Evolutionary conservation across 1,140 invertebrate genomes (phyloP).

Genomic region (Cyclargus thomasi): DNA sequence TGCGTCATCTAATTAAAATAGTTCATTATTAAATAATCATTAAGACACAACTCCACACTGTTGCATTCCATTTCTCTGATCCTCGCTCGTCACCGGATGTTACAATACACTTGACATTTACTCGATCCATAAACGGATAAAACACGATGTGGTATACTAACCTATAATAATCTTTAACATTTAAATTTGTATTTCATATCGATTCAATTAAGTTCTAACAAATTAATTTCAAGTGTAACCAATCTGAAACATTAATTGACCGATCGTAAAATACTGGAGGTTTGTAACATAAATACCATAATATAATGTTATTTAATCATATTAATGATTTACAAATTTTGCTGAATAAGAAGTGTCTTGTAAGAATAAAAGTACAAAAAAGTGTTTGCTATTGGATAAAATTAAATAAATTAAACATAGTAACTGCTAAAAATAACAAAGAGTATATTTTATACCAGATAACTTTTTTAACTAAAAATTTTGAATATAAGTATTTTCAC

Average conservation of each 20-base stretch:
- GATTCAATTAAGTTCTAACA: neutral
- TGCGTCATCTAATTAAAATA: neutral
- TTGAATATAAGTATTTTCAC: no score
- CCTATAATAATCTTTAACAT: conserved; percentile 8
- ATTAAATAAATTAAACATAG: no score
- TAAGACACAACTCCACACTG: neutral
- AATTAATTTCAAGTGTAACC: neutral
- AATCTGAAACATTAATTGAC: neutral
- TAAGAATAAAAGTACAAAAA: no score
- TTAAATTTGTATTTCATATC: neutral
- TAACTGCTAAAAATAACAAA: no score
- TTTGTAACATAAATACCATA: neutral
- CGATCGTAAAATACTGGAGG: neutral
- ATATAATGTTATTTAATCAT: no score
- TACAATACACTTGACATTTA: conserved; percentile 9
- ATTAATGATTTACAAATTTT: no score
- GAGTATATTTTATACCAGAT: no score
- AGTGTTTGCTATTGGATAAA: no score
- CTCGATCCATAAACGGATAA: neutral
- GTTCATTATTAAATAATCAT: conserved; percentile 13
- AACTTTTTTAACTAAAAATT: no score
- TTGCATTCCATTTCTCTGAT: conserved; percentile 2
- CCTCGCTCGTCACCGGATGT: neutral
- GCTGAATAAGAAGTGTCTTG: no score
- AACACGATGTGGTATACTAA: neutral